Evolutionary conservation across 2,113 vertebrate species (phyloP).

Genomic region (Chloebia gouldiae): DNA sequence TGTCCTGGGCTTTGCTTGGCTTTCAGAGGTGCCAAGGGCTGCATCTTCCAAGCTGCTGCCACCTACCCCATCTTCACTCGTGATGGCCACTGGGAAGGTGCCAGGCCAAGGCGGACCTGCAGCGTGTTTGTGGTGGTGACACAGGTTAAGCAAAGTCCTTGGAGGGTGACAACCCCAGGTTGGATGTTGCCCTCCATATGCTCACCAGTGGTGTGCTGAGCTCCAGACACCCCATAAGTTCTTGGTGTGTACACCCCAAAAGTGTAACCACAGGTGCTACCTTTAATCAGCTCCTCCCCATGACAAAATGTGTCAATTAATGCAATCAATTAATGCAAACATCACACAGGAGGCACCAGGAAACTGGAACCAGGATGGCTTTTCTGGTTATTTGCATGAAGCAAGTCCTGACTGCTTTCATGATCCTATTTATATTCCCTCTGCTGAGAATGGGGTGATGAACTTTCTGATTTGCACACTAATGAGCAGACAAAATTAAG

Average conservation of each 20-base stretch:
- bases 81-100: background rate
- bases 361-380: background rate
- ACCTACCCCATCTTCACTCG: background rate
- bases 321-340: background rate
- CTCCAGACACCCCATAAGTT: background rate
- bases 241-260: background rate
- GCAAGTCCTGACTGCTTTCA: background rate
- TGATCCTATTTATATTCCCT: background rate
- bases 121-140: rapidly evolving
- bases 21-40: background rate
- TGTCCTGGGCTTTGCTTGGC: background rate
- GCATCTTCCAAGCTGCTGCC: background rate
- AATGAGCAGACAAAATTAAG: background rate
- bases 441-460: background rate
- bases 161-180: background rate
- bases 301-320: background rate
- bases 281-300: background rate
- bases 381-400: background rate
- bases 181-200: background rate
- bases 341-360: rapidly evolving
- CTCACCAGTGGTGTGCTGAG: background rate
- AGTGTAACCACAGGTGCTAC: background rate
- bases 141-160: background rate
- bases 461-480: background rate
- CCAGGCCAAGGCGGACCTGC: rapidly evolving